Evolutionary conservation across 2,113 vertebrate species (phyloP).

Genomic region (Ursus arctos): DNA sequence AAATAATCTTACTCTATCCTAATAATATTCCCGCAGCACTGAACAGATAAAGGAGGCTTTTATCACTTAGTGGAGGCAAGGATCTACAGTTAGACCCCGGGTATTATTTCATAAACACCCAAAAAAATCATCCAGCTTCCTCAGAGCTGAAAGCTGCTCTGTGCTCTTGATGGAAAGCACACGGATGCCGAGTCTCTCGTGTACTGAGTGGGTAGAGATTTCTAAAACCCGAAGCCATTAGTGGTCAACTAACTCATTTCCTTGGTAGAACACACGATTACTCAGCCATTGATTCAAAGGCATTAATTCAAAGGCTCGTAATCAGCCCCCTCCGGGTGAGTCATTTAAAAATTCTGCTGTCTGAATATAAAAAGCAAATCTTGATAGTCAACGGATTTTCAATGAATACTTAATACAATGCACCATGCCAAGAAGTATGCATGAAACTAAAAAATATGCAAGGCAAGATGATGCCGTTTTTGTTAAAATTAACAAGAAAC

Average conservation of each 20-base stretch:
- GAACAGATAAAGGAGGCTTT: background rate
- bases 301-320: constrained; percentile 50
- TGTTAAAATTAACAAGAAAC: background rate
- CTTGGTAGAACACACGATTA: constrained; percentile 22
- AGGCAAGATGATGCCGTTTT: background rate
- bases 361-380: constrained; percentile 59
- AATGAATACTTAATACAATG: background rate
- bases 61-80: constrained; percentile 18
- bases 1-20: background rate
- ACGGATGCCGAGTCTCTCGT: background rate
- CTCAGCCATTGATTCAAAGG: constrained; percentile 64
- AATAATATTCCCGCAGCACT: background rate
- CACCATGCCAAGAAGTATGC: background rate
- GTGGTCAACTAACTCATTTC: constrained; percentile 59
- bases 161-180: background rate
- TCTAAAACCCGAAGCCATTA: constrained; percentile 64
- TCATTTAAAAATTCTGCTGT: constrained; percentile 64
- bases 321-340: constrained; percentile 12
- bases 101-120: background rate
- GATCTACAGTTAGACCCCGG: background rate
- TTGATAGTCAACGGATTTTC: constrained; percentile 47
- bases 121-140: background rate
- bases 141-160: constrained; percentile 11
- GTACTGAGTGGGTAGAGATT: constrained; percentile 65
- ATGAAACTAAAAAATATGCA: background rate